Base-by-base conservation (phyloP, 2,113 vertebrate species). In the Catagonus wagneri region DNA sequence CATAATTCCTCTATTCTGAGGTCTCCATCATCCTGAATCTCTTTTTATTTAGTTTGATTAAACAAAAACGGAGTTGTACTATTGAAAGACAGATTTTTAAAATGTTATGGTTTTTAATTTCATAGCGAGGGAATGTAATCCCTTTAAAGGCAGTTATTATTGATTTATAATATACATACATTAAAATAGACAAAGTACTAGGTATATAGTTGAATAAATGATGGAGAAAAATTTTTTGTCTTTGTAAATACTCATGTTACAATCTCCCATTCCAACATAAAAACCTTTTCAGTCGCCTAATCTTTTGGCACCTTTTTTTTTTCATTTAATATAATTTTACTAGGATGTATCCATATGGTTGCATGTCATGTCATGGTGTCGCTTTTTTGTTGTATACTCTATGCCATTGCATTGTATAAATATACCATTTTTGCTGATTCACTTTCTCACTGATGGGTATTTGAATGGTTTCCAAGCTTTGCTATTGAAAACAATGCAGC, bases 301-400 rank as follows among this genome's bases (percentile, higher is more conserved):
- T 83, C 54, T 89, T 92, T 86, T 52, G 63, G 16, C 20, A 78
- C 9, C 83, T 83, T 89, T 87, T 83, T 89, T 63, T 81, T 63
- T 81, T 36, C 44, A 86, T 32, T 68, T 71, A 90, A 52, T 76
- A 27, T n/a, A 2, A 54, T 94, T 78, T 94, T 93, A 44, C 58
- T 87, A 34, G 29, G 71, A 58, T 84, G 25, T 75, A 71, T 52
- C 50, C 32, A 27, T 16, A 44, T 34, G 22, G 7, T 66, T 39
- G 8, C 25, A 15, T 61, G 11, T 25, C 13, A 10, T 58, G 34
- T 39, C 3, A 88, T 52, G 69, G 15, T 9, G 52, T 10, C 27
- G 22, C 66, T 22, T 80, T 81, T 9, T n/a, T 52, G 76, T 32
- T 71, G 15, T 87, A 3, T 52, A 14, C 12, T 52, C 7, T 36